Conservation (phyloP, 2,797 vertebrate genomes). For the Glossophaga mutica region DNA sequence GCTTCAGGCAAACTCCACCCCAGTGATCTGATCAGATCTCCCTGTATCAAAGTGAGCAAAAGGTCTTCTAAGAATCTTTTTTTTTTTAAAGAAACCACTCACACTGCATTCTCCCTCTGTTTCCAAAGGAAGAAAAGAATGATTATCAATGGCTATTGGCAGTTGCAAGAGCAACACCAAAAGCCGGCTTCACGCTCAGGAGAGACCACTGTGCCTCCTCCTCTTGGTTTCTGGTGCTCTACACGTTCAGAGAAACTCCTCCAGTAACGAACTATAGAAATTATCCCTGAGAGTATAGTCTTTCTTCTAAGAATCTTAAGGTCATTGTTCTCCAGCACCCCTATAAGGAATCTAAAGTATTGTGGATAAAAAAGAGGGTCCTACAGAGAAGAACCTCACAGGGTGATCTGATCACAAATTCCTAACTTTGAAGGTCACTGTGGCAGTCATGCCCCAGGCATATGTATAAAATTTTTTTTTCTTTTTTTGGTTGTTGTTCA, state of each 20-base stretch:
- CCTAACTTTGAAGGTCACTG: neutral
- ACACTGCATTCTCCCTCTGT: too few relatives aligned
- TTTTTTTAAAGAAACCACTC: too few relatives aligned
- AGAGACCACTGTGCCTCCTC: too few relatives aligned
- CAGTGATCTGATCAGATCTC: neutral
- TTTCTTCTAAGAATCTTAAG: neutral
- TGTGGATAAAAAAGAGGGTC: neutral
- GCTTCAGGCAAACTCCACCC: neutral
- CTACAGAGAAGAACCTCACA: neutral
- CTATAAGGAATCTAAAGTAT: neutral
- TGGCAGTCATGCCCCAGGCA: neutral
- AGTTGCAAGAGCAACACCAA: too few relatives aligned
- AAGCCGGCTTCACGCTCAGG: too few relatives aligned
- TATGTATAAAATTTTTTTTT: neutral
- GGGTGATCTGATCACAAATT: neutral
- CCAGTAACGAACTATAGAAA: too few relatives aligned
- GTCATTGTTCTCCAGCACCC: neutral
- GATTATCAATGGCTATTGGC: too few relatives aligned
- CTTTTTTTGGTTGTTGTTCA: too few relatives aligned
- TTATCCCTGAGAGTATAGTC: too few relatives aligned
- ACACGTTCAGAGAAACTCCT: too few relatives aligned
- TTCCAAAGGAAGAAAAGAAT: too few relatives aligned
- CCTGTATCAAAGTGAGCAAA: neutral
- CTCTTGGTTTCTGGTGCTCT: too few relatives aligned
- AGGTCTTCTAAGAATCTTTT: neutral